Percentiles rank a stretch among this genome's conserved stretches.
These are phyloP conservation scores for Lontra canadensis DNA, from an alignment of 2,113 vertebrate species.

Conservation along the genomic window DNA sequence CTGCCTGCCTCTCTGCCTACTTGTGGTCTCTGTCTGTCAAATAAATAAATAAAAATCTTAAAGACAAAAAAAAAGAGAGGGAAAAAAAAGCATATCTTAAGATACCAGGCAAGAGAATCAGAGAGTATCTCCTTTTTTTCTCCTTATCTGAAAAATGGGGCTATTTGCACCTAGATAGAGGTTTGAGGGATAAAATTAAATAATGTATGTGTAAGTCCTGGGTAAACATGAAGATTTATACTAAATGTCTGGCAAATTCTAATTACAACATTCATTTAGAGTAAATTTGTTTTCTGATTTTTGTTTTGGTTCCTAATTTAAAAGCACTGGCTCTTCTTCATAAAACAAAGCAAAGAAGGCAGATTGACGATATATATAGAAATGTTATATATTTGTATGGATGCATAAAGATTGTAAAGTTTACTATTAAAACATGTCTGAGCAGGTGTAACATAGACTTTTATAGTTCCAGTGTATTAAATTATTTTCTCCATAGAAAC, in stretches of 20 bases:
- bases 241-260: not conserved
- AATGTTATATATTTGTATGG: not conserved
- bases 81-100: not conserved
- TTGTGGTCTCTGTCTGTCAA: too few relatives aligned
- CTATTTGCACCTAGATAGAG: not conserved
- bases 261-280: constrained; percentile 21
- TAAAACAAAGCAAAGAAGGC: not conserved
- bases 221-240: not conserved
- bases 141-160: not conserved
- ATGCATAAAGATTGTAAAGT: not conserved
- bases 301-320: not conserved
- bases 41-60: not conserved
- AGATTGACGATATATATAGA: not conserved
- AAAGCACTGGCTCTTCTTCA: not conserved
- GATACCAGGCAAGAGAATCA: not conserved
- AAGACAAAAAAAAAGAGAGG: too few relatives aligned
- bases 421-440: constrained; percentile 1
- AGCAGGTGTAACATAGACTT: not conserved
- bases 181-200: not conserved
- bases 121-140: not conserved
- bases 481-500: constrained; percentile 29
- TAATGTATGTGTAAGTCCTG: not conserved
- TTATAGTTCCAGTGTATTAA: constrained; percentile 12
- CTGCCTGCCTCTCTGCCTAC: too few relatives aligned
- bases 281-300: constrained; percentile 39